Evolutionary conservation across 1,140 invertebrate genomes (phyloP).

Genomic region (Tribolium castaneum): DNA sequence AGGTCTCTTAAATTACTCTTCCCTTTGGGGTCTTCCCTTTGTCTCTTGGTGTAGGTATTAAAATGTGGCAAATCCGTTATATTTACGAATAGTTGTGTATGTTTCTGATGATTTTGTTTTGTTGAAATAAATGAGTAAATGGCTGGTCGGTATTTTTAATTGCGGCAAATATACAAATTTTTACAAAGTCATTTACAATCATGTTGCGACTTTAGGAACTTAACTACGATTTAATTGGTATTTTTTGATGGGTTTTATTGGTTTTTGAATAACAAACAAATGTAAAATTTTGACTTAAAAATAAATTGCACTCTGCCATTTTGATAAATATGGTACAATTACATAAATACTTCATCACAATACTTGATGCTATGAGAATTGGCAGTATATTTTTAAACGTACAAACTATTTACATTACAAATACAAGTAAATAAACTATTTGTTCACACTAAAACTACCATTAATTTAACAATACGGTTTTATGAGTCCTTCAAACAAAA

Average conservation of each 20-base stretch:
- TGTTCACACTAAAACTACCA: conserved; percentile 5
- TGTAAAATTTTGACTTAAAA: conserved; percentile 5
- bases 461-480: conserved; percentile 28
- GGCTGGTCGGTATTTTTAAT: conserved; percentile 28
- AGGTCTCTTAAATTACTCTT: conserved; percentile 11
- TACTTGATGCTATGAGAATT: conserved; percentile 29
- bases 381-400: conserved; percentile 23
- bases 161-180: conserved; percentile 28
- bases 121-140: conserved; percentile 5
- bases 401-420: conserved; percentile 25
- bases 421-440: conserved; percentile 9
- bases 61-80: conserved; percentile 23
- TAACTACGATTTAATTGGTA: conserved; percentile 15
- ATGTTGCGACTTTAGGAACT: conserved; percentile 20
- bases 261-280: conserved; percentile 26
- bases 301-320: conserved; percentile 38
- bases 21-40: neutral
- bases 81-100: conserved; percentile 1
- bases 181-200: conserved; percentile 28
- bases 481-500: neutral
- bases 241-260: neutral
- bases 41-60: conserved; percentile 17
- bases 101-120: conserved; percentile 23
- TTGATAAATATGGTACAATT: conserved; percentile 23
- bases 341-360: conserved; percentile 28